These are phyloP conservation scores for Bombus affinis DNA, from an alignment of 1,140 invertebrate genomes.

Conservation along the genomic window DNA sequence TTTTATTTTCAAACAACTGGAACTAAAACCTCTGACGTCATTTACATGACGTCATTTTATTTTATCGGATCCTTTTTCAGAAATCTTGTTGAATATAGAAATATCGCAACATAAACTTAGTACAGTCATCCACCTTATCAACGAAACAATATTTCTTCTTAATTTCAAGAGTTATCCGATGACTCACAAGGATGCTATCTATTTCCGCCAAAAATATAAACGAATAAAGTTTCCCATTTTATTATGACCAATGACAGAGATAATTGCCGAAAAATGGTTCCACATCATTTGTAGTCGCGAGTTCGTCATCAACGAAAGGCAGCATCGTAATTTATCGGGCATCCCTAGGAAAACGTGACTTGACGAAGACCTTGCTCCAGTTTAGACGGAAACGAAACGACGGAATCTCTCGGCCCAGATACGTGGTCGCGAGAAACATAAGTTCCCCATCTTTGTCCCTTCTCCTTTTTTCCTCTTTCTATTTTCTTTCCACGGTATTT, in stretches of 20 bases:
- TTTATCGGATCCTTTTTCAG: neutral
- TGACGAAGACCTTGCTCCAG: constrained; percentile 63
- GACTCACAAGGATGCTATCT: neutral
- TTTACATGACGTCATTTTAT: neutral
- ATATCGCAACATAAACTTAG: neutral
- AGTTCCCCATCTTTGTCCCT: constrained; percentile 14
- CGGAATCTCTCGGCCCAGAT: constrained; percentile 62
- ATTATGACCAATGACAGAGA: neutral
- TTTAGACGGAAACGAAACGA: constrained; percentile 59
- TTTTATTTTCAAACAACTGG: neutral
- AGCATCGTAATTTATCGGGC: constrained; percentile 20
- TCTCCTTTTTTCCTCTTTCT: constrained; percentile 8
- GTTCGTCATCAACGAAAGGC: constrained; percentile 14
- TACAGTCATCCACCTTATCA: neutral
- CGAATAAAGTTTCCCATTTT: neutral
- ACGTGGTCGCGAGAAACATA: constrained; percentile 35
- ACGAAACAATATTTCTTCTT: neutral
- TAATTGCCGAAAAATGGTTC: constrained; percentile 5
- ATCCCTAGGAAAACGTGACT: constrained; percentile 58
- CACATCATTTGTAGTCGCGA: neutral
- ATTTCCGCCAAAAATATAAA: neutral
- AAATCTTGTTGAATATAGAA: no score
- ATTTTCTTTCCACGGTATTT: constrained; percentile 37
- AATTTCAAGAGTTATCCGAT: neutral
- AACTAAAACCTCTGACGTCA: neutral